Base-by-base conservation (phyloP, 2,888 invertebrate species). In the Orthosia incerta region DNA sequence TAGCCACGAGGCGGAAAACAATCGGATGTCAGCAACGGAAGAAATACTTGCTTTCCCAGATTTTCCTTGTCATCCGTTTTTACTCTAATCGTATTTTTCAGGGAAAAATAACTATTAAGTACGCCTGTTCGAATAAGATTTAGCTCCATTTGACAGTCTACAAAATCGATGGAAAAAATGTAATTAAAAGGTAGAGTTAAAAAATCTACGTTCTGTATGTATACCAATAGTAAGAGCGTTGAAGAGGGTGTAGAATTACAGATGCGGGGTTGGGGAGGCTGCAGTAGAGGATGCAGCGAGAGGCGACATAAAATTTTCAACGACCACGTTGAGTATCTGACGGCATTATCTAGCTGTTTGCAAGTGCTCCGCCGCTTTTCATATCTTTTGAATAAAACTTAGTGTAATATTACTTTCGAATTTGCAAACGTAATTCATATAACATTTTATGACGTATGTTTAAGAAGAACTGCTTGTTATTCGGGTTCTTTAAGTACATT, bases 271-370 rank as follows among this genome's bases (percentile, higher is more conserved):
- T 88, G 85, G 89, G 87, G 89, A 85, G 39, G 59, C 60, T 92
- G 93, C 93, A 93, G 90, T 88, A 89, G 91, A 91, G 92, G 91
- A 92, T 94, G 94, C 94, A 93, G 91, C 90, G 93, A 91, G 93
- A 93, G 90, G 93, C 92, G 95, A 94, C 94, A 95, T 95, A 93
- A 95, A 95, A 95, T 94, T 95, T 95, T 95, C 95, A 95, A 94
- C 93, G 94, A 94, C 92, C 92, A 91, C 91, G 91, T 90, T 89
- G 93, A 93, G 94, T 93, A 94, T 94, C 94, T 93, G 93, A 92
- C 92, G 91, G 94, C 93, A 95, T 95, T 95, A 95, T 95, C 94
- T 95, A 93, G 93, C 93, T 92, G 93, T 94, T 95, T 93, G 95
- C 92, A 90, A 94, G 93, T 93, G 92, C 94, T 93, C 89, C 89